A percentile compares a stretch with the other conserved stretches of the same genome.
These are phyloP conservation scores for Gonatopus flavifemur DNA, from an alignment of 1,140 invertebrate genomes.

Conservation along the genomic window DNA sequence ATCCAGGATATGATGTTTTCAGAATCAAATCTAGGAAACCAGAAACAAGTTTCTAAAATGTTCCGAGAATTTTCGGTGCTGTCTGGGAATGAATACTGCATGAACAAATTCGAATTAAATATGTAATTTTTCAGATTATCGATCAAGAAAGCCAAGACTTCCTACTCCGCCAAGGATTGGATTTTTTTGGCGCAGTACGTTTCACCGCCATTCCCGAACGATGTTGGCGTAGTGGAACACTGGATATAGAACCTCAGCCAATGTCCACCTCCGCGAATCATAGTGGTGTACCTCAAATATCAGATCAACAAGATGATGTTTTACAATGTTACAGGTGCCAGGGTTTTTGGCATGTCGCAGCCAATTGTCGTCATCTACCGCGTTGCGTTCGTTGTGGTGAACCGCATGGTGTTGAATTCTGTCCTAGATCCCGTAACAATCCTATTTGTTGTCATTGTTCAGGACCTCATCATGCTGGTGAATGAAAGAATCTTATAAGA, in stretches of 20 bases:
- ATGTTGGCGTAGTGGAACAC: conserved; percentile 37
- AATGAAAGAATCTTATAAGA: too few relatives aligned
- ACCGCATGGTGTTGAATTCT: conserved; percentile 57
- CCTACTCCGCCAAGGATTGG: conserved; percentile 51
- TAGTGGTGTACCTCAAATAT: conserved; percentile 3
- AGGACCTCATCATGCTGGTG: conserved; percentile 60
- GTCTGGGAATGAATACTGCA: too few relatives aligned
- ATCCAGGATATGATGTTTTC: too few relatives aligned
- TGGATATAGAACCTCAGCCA: conserved; percentile 1
- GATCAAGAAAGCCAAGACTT: too few relatives aligned
- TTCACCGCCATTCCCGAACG: conserved; percentile 53
- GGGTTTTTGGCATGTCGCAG: conserved; percentile 62
- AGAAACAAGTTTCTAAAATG: too few relatives aligned
- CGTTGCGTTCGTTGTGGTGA: conserved; percentile 62
- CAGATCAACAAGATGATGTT: conserved; percentile 38
- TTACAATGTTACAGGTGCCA: conserved; percentile 59
- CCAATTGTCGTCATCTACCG: conserved; percentile 55
- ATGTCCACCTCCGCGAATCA: neutral
- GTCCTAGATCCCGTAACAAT: conserved; percentile 54
- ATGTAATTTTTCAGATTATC: too few relatives aligned
- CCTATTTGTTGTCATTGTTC: conserved; percentile 61
- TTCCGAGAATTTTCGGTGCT: too few relatives aligned
- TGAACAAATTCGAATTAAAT: too few relatives aligned
- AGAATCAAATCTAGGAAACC: too few relatives aligned
- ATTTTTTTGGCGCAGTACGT: conserved; percentile 55